Evolutionary conservation across 2,113 vertebrate species (phyloP).

Genomic region (Spea multiplicata): DNA sequence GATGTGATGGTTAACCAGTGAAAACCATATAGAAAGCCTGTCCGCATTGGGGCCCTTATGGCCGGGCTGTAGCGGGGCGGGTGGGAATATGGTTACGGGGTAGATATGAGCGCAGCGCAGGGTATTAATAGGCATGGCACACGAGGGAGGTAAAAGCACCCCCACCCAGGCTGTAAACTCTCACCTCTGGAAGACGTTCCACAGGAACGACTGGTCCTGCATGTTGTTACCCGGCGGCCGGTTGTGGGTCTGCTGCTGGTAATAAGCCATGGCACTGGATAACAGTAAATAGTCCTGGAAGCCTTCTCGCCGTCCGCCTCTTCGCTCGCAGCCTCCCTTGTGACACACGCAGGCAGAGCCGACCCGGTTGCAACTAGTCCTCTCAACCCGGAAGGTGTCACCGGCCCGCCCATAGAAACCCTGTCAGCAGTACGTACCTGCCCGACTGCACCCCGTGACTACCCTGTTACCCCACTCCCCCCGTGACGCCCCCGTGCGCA

Average conservation of each 20-base stretch:
- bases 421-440: neutral
- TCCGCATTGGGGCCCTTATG: no score
- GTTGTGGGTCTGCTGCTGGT: conserved; percentile 1
- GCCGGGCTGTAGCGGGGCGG: no score
- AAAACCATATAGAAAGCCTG: no score
- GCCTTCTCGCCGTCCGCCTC: no score
- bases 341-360: neutral
- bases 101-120: no score
- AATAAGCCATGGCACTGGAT: conserved; percentile 10
- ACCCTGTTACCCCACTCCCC: neutral
- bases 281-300: no score
- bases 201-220: conserved; percentile 19
- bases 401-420: neutral
- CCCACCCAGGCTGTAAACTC: neutral
- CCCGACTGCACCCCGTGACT: no score
- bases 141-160: no score
- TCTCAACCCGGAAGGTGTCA: conserved; percentile 17
- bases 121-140: no score
- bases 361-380: neutral
- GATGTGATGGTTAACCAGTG: no score
- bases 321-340: neutral
- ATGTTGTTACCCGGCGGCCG: neutral
- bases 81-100: no score
- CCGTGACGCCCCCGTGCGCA: no score
- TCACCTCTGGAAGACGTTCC: conserved; percentile 35